Base-by-base conservation (phyloP, 2,113 vertebrate genomes). In the Phainopepla nitens region DNA sequence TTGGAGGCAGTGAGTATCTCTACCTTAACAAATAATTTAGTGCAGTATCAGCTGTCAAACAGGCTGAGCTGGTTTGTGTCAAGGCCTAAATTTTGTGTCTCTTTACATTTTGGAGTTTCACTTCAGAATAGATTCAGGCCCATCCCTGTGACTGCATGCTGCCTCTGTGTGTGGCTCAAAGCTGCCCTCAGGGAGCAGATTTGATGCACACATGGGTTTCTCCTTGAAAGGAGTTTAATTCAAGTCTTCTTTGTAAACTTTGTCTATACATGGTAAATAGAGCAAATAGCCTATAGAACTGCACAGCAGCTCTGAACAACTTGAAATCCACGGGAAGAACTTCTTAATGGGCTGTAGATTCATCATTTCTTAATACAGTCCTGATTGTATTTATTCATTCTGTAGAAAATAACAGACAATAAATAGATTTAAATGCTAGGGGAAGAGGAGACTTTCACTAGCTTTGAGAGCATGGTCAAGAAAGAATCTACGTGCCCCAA, bases 1-100 rank as follows among this genome's bases (percentile, higher is more conserved):
- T 77, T 70, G 69, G 72, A 94, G 69, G 60, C 89, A 93, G 77
- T 77, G 87, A 87, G 28, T 70, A 66, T 81, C 12, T 91, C 64
- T 87, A 80, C 39, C 23, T 84, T 87, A 44, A 65, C 24, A 69
- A 86, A 88, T 27, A 76, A 56, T 62, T 83, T 77, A 42, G 28
- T 80, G 41, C 24, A 65, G 6, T 64, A 87, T 89, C 51, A 62
- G 47, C 47, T 82, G 39, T 81, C n/a, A 47, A 45, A 28, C 11
- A 80, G 58, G 31, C 31, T n/a, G 62, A 80, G 6, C 24, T 53
- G 16, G 11, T 69, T 69, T 72, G 10, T 90, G 39, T 61, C 42
- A 54, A 80, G 68, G 9, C 31, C 50, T 89, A 53, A 69, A 77
- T 86, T 89, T 94, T 61, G 8, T 2, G 1, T 44, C 5, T 51